Conservation (phyloP, 1,140 invertebrate species). For the Sinonovacula constricta region DNA sequence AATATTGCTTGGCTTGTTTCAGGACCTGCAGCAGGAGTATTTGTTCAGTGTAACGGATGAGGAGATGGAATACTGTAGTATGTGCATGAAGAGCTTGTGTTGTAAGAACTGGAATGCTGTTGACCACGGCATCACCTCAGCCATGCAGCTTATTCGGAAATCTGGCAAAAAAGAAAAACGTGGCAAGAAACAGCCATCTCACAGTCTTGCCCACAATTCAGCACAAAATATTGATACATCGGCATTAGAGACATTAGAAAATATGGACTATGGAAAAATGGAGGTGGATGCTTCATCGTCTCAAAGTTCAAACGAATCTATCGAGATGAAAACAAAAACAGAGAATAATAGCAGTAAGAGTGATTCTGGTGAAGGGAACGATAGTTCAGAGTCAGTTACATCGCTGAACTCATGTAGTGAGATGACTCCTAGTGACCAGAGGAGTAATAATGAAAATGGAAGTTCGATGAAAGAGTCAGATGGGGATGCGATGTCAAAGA, state of each 20-base stretch:
- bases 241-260: neutral
- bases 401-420: constrained; percentile 29
- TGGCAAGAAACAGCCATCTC: neutral
- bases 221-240: neutral
- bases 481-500: constrained; percentile 48
- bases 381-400: constrained; percentile 25
- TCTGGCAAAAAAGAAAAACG: constrained; percentile 38
- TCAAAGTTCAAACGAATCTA: neutral
- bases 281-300: constrained; percentile 16
- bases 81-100: constrained; percentile 5
- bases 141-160: constrained; percentile 11
- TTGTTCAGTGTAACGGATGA: neutral
- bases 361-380: constrained; percentile 34
- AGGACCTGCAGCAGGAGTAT: constrained; percentile 30
- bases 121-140: constrained; percentile 31
- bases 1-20: too few species aligned
- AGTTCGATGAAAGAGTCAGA: constrained; percentile 44
- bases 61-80: neutral
- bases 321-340: constrained; percentile 14
- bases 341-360: constrained; percentile 38
- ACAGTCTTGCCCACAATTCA: neutral
- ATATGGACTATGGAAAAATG: too few species aligned
- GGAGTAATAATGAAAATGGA: constrained; percentile 47
- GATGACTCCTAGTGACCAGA: constrained; percentile 35
- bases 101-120: neutral